Evolutionary conservation across 2,113 vertebrate species (phyloP), one percentile per base, ranked within the genome.

Genomic region (Etia nguti): DNA sequence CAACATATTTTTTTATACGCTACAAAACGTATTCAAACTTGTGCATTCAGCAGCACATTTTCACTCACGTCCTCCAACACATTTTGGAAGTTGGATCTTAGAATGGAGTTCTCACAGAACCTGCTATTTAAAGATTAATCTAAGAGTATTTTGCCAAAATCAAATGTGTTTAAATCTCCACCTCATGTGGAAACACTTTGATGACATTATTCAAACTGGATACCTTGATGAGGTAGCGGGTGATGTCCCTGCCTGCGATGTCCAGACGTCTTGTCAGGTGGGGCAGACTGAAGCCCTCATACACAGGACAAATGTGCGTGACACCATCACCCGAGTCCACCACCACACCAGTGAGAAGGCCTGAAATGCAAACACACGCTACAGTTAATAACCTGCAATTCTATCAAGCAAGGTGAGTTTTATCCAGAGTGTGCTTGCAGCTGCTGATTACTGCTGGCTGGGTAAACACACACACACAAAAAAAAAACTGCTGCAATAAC

Each of bases 281-380:
- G 89, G 98, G 98, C 86, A 99, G 97, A 90, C 98, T 99, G 95
- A 99, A 99, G 11, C 98, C 98, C 95, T 99, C 98, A 54, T 99
- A 99, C n/a, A 99, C 98, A 6, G 98, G 98, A 93, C 98, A 99
- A 89, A 99, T 99, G 84, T 99, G 98, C 29, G 98, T 99, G 29
- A 99, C 98, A 1, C 98, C 98, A 57, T 99, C 98, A 41, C 98
- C 98, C 11, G 98, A 99, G 94, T 99, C 98, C 87, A 99, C 98
- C 7, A 99, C 98, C 48, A 99, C 98, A 83, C 98, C 98, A 18
- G 98, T 99, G 92, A 99, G 92, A 70, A 99, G 96, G 87, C 98
- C 98, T 99, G 79, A 86, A 86, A 79, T 43, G 26, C 10, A 80
- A 13, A 81, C 13, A 86, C 24, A 75, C 43, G 36, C 9, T 2